Conservation (phyloP, 2,797 vertebrate genomes). For the Erethizon dorsatum region DNA sequence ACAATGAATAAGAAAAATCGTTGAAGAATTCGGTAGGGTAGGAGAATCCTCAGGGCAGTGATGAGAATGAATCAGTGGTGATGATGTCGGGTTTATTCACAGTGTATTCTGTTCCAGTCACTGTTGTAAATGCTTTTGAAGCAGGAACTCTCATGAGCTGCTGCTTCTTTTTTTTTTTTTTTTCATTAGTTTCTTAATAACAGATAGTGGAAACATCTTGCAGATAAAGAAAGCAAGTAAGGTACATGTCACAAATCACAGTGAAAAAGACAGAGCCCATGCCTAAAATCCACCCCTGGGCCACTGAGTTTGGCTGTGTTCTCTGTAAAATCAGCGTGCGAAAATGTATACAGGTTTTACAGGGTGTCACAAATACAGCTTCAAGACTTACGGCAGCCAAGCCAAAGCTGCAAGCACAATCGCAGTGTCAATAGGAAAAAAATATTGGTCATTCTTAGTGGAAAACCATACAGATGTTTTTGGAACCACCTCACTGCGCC, state of each 20-base stretch:
- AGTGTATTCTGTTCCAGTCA: background rate
- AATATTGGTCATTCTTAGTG: background rate
- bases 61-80: background rate
- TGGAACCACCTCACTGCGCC: background rate
- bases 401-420: background rate
- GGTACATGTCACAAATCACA: background rate
- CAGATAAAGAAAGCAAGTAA: background rate
- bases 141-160: background rate
- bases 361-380: background rate
- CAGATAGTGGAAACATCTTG: background rate
- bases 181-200: background rate
- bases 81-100: background rate
- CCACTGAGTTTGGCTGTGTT: background rate
- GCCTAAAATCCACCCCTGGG: background rate
- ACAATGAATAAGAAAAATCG: constrained; percentile 23
- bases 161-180: background rate
- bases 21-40: background rate
- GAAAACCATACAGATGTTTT: background rate
- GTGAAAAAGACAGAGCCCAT: background rate
- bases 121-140: background rate
- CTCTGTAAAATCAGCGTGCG: background rate
- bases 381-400: background rate
- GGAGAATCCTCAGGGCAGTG: background rate
- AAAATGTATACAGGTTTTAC: background rate
- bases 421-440: background rate